Percentiles rank a stretch among this genome's conserved stretches.
Evolutionary conservation across 2,888 invertebrate genomes (phyloP).

Genomic region (Nomada goodeniana): DNA sequence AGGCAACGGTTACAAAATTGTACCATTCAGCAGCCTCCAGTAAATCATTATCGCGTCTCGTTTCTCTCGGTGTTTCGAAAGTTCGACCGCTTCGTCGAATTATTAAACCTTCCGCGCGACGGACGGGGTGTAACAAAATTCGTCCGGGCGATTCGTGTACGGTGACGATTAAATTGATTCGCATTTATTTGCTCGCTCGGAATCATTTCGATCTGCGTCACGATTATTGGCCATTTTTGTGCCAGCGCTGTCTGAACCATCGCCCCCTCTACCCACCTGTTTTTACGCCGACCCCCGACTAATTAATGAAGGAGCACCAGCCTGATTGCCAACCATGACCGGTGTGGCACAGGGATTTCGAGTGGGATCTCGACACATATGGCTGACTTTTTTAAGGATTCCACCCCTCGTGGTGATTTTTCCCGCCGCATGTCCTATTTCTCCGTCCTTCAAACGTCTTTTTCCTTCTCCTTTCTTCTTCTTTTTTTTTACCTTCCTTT

Average conservation of each 20-base stretch:
- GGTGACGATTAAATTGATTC: too few species aligned
- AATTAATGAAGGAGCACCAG: slow-evolving; percentile 49
- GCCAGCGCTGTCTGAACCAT: slow-evolving; percentile 27
- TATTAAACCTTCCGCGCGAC: too few species aligned
- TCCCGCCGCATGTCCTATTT: slow-evolving; percentile 1
- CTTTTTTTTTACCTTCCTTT: too few species aligned
- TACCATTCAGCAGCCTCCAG: too few species aligned
- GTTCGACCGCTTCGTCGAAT: too few species aligned
- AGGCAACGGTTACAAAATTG: too few species aligned
- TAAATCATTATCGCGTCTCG: not conserved
- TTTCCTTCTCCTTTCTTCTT: not conserved
- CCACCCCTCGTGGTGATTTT: not conserved
- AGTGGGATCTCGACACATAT: not conserved
- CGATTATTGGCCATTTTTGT: slow-evolving; percentile 55
- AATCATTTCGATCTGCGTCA: not conserved
- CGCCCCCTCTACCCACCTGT: not conserved
- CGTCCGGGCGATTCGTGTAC: too few species aligned
- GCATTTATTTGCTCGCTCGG: too few species aligned
- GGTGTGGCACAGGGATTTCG: slow-evolving; percentile 9
- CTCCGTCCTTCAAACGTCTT: not conserved
- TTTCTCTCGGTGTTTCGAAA: slow-evolving; percentile 28
- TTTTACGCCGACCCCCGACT: slow-evolving; percentile 32
- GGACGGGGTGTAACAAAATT: too few species aligned
- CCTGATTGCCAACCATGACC: slow-evolving; percentile 8
- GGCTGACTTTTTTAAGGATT: slow-evolving; percentile 11